A percentile compares a stretch with the other conserved stretches of the same genome.
phyloP scores from a whole-genome alignment of 2,888 invertebrate species.

The Abscondita cerata region DNA sequence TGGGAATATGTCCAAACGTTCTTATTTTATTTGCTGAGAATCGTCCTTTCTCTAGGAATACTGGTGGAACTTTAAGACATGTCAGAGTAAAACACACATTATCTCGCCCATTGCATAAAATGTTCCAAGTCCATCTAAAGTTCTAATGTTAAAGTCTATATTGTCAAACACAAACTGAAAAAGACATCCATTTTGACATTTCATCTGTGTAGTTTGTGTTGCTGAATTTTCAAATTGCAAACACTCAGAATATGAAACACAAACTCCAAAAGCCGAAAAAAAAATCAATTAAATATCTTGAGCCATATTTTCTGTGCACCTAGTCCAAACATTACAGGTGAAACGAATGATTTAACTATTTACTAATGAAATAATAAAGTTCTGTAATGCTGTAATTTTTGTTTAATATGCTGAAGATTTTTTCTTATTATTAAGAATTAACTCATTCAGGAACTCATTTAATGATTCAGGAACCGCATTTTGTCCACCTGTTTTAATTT shows the following conservation, averaged over 20 bases:
- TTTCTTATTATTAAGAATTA: too few species aligned
- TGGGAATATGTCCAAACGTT: too few species aligned
- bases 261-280: too few species aligned
- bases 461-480: constrained; percentile 12
- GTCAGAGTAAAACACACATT: constrained; percentile 7
- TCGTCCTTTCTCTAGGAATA: too few species aligned
- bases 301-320: too few species aligned
- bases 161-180: neutral
- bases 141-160: constrained; percentile 8
- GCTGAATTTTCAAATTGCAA: constrained; percentile 4
- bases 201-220: too few species aligned
- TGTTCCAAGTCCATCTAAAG: constrained; percentile 9
- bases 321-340: too few species aligned
- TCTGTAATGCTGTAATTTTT: constrained; percentile 13
- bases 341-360: too few species aligned
- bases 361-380: constrained; percentile 10
- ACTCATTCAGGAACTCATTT: constrained; percentile 15
- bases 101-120: constrained; percentile 12
- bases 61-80: constrained; percentile 2
- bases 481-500: too few species aligned
- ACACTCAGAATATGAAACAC: too few species aligned
- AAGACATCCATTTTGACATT: neutral
- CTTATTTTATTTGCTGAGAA: too few species aligned
- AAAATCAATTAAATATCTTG: too few species aligned
- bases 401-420: constrained; percentile 4